Percentiles rank a stretch among this genome's conserved stretches.
These are phyloP conservation scores for Entomyzon cyanotis DNA, from an alignment of 2,113 vertebrate genomes.

Conservation along the genomic window DNA sequence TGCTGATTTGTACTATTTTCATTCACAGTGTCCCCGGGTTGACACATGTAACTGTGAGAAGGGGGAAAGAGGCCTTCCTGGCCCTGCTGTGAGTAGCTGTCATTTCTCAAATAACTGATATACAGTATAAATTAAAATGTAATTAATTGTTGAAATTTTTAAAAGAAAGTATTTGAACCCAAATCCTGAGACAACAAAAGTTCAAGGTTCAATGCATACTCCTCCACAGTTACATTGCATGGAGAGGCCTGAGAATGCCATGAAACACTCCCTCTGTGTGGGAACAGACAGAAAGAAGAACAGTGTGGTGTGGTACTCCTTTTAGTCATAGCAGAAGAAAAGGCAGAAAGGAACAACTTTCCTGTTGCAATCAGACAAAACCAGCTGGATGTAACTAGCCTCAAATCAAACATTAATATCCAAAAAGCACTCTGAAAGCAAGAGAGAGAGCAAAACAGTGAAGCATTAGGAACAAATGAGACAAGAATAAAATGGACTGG, in stretches of 20 bases:
- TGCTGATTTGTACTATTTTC: constrained; percentile 27
- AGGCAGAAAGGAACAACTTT: background rate
- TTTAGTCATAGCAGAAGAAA: background rate
- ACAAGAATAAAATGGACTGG: background rate
- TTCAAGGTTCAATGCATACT: background rate
- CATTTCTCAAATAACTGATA: background rate
- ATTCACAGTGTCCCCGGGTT: constrained; percentile 81
- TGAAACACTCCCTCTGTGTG: background rate
- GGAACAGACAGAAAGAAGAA: background rate
- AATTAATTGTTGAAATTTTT: background rate
- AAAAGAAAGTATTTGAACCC: background rate
- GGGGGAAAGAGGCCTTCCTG: constrained; percentile 83
- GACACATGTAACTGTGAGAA: constrained; percentile 85
- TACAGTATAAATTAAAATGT: background rate
- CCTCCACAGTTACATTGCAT: background rate
- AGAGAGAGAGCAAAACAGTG: background rate
- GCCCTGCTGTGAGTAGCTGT: constrained; percentile 82
- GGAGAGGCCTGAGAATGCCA: background rate
- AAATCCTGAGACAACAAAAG: background rate
- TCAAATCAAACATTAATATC: background rate
- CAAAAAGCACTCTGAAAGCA: background rate
- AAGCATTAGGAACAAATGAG: background rate
- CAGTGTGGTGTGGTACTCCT: background rate
- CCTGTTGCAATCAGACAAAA: background rate
- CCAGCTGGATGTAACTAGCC: background rate